phyloP scores from a whole-genome alignment of 2,113 vertebrate species.

The Aptenodytes forsteri region DNA sequence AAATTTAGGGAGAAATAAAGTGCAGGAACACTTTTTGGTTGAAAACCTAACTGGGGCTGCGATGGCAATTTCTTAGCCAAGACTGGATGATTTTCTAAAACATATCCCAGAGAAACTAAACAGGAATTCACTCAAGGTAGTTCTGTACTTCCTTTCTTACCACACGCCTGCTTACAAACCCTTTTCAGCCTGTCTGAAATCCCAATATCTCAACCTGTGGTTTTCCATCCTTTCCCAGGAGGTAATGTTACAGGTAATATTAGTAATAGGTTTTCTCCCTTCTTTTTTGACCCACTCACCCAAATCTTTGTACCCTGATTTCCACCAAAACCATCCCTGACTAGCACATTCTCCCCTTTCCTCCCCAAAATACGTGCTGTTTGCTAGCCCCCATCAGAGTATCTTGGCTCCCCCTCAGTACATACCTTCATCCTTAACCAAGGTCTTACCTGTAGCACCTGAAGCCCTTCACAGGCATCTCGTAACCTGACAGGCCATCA shows the following conservation, averaged over 20 bases:
- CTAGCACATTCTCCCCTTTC: neutral
- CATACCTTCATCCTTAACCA: neutral
- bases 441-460: neutral
- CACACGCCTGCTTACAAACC: neutral
- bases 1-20: neutral
- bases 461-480: neutral
- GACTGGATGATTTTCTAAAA: neutral
- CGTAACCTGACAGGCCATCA: neutral
- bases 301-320: neutral
- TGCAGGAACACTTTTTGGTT: neutral
- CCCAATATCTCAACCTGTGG: neutral
- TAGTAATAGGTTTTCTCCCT: neutral
- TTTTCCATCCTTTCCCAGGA: neutral
- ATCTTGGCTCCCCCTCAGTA: neutral
- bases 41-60: neutral
- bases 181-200: neutral
- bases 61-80: neutral
- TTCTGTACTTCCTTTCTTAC: neutral
- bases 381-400: neutral
- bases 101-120: neutral
- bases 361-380: neutral
- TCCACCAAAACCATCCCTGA: neutral
- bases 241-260: neutral
- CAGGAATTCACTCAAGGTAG: neutral
- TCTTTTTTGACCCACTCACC: neutral